A percentile compares a stretch with the other conserved stretches of the same genome.
Conservation (phyloP, 2,113 vertebrate genomes). For the Pluvialis apricaria region DNA sequence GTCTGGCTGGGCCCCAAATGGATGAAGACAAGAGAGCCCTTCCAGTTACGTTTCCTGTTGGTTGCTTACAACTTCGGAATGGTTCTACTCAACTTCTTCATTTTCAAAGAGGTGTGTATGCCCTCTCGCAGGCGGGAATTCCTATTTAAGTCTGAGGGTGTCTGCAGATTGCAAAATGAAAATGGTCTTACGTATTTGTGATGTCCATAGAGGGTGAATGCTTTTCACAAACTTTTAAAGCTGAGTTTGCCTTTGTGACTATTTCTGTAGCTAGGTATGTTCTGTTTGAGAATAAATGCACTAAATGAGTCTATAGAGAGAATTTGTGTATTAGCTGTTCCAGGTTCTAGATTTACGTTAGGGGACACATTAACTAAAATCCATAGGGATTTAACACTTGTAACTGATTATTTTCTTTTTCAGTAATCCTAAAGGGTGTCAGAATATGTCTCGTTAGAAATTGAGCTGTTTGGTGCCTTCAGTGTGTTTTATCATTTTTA, state of each 20-base stretch:
- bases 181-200: background rate
- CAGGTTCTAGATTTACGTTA: background rate
- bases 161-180: background rate
- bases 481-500: background rate
- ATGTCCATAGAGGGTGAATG: background rate
- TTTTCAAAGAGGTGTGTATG: slow-evolving; percentile 93
- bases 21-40: slow-evolving; percentile 94
- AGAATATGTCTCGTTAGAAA: background rate
- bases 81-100: slow-evolving; percentile 98
- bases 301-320: background rate
- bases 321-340: background rate
- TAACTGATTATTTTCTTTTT: background rate
- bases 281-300: background rate
- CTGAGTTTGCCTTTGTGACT: background rate
- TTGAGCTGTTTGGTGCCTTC: background rate
- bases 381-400: background rate
- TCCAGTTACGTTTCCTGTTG: slow-evolving; percentile 93
- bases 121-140: background rate
- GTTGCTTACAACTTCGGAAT: slow-evolving; percentile 98
- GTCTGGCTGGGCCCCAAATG: slow-evolving; percentile 97
- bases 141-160: background rate
- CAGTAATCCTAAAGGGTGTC: background rate
- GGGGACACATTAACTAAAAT: background rate
- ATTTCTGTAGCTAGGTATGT: background rate
- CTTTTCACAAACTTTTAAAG: background rate